A percentile compares a stretch with the other conserved stretches of the same genome.
phyloP scores from a whole-genome alignment of 35 echinoderm and acorn worm genomes.

The Apostichopus japonicus region DNA sequence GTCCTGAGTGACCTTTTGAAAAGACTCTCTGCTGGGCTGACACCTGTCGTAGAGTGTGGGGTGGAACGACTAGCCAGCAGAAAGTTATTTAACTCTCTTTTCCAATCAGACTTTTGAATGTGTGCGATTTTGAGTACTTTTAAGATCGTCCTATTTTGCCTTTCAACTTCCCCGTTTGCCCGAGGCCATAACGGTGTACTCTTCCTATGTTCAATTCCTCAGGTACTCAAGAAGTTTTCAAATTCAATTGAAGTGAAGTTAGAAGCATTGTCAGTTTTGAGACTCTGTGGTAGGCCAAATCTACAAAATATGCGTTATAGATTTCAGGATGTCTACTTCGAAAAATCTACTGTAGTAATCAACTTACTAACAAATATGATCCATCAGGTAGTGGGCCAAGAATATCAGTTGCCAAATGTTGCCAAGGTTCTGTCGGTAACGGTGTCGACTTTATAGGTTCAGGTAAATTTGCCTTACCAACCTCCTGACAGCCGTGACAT shows the following conservation, averaged over 20 bases:
- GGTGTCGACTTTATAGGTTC: conserved; percentile 35
- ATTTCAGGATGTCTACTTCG: conserved; percentile 68
- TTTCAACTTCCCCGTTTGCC: too few relatives aligned
- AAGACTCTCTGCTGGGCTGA: not conserved
- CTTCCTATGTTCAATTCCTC: conserved; percentile 29
- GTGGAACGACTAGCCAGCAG: not conserved
- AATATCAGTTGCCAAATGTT: not conserved
- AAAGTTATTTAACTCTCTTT: too few relatives aligned
- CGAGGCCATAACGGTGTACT: too few relatives aligned
- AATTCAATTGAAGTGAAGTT: not conserved
- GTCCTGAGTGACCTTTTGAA: too few relatives aligned
- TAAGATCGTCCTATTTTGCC: too few relatives aligned
- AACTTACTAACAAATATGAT: conserved; percentile 63
- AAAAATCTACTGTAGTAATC: conserved; percentile 78
- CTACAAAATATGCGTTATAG: not conserved
- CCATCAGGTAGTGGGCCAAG: conserved; percentile 66
- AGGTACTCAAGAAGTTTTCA: not conserved
- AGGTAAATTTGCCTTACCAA: not conserved
- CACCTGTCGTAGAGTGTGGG: not conserved
- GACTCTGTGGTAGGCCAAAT: not conserved
- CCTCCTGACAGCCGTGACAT: not conserved
- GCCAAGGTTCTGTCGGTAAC: conserved; percentile 66
- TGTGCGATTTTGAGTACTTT: too few relatives aligned
- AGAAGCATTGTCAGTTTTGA: not conserved
- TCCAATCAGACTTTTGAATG: conserved; percentile 61